These are phyloP conservation scores for Myotis yumanensis DNA, from an alignment of 2,113 vertebrate genomes.

Conservation along the genomic window DNA sequence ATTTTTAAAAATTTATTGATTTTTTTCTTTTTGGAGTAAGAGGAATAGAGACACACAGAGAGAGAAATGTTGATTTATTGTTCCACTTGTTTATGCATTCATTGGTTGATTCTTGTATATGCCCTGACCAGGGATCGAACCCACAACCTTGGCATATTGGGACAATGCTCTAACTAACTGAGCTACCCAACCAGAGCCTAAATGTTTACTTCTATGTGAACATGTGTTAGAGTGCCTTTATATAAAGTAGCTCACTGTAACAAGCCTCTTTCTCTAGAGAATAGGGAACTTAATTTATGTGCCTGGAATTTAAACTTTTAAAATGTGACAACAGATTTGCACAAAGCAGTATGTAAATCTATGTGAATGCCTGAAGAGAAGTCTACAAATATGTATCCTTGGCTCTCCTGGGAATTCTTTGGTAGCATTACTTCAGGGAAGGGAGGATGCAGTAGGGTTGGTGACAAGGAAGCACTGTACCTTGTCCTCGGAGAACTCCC, in stretches of 20 bases:
- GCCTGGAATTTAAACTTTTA: conserved; percentile 32
- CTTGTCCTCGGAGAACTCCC: neutral
- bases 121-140: no score
- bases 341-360: neutral
- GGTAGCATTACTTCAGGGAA: neutral
- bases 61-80: no score
- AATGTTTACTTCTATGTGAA: conserved; percentile 32
- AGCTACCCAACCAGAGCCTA: neutral
- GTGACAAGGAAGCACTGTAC: neutral
- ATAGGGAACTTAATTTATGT: neutral
- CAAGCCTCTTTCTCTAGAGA: neutral
- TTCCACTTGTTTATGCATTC: no score
- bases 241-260: neutral
- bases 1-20: no score
- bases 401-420: neutral
- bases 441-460: no score
- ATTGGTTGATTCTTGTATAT: no score
- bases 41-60: no score
- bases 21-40: no score
- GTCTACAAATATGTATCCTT: neutral
- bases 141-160: no score
- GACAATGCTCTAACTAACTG: no score
- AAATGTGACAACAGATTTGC: conserved; percentile 40
- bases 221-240: neutral
- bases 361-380: conserved; percentile 24